Evolutionary conservation across 1,140 invertebrate genomes (phyloP).

Genomic region (Caenorhabditis remanei): DNA sequence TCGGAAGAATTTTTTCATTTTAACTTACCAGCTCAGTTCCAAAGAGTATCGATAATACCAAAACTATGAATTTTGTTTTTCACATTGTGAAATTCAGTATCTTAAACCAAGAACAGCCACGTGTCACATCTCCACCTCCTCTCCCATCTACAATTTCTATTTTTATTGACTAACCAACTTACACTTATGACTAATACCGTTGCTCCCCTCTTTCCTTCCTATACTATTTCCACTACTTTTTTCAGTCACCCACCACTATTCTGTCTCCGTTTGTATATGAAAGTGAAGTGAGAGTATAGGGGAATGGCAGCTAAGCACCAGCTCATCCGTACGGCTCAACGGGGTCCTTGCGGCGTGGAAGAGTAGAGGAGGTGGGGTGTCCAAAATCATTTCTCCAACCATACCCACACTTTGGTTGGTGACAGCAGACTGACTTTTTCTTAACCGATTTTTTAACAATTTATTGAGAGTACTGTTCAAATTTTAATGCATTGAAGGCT

Average conservation of each 20-base stretch:
- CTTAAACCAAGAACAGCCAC: too few relatives aligned
- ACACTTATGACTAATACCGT: constrained; percentile 39
- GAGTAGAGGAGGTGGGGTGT: background rate
- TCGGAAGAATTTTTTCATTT: too few relatives aligned
- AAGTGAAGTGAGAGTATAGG: background rate
- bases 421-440: background rate
- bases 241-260: background rate
- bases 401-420: background rate
- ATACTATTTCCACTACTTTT: background rate
- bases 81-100: too few relatives aligned
- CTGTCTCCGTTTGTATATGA: constrained; percentile 9
- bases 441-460: too few relatives aligned
- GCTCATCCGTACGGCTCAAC: constrained; percentile 55
- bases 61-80: too few relatives aligned
- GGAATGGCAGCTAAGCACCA: constrained; percentile 52
- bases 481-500: too few relatives aligned
- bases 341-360: constrained; percentile 11
- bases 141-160: background rate
- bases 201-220: background rate
- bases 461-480: too few relatives aligned
- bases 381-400: constrained; percentile 5
- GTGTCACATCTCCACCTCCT: background rate
- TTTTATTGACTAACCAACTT: constrained; percentile 45
- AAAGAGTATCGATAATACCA: too few relatives aligned
- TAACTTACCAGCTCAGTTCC: too few relatives aligned